A percentile compares a stretch with the other conserved stretches of the same genome.
These are phyloP conservation scores for Ovis aries DNA, from an alignment of 2,113 vertebrate genomes.

Conservation along the genomic window ARS-UI_Ramb_v3.0 NC_056054.1:209978001-209978500, in stretches of 20 bases:
- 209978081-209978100: slow-evolving; percentile 56
- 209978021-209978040: slow-evolving; percentile 73
- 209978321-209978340: not conserved
- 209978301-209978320: not conserved
- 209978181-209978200: not conserved
- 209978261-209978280: not conserved
- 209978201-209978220: too few species aligned
- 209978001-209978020: slow-evolving; percentile 63
- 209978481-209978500: not conserved
- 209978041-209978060: slow-evolving; percentile 48
- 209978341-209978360: not conserved
- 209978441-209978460: not conserved
- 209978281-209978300: not conserved
- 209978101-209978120: slow-evolving; percentile 61
- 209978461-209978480: not conserved
- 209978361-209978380: not conserved
- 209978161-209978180: not conserved
- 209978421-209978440: not conserved
- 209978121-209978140: slow-evolving; percentile 30
- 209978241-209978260: fast-evolving
- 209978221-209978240: not conserved
- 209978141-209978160: not conserved
- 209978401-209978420: not conserved
- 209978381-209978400: not conserved
- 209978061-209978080: slow-evolving; percentile 54